Evolutionary conservation across 2,888 invertebrate genomes (phyloP).

Genomic region (Colletes collaris): DNA sequence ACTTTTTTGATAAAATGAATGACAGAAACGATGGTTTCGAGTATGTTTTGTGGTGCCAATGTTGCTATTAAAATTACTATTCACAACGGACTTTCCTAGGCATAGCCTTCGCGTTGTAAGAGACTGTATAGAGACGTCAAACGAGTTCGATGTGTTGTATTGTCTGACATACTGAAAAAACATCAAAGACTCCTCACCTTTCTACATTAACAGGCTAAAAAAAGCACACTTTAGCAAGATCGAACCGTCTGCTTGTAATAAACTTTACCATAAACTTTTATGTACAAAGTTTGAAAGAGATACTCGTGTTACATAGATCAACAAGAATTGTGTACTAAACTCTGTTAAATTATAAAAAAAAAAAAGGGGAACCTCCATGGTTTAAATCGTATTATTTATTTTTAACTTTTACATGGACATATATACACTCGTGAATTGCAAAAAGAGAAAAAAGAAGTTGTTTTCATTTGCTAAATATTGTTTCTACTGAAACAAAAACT

Average conservation of each 20-base stretch:
- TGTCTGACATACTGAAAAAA: constrained; percentile 41
- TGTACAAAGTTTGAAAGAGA: constrained; percentile 34
- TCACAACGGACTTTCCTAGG: constrained; percentile 63
- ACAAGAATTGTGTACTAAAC: constrained; percentile 51
- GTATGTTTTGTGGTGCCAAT: constrained; percentile 67
- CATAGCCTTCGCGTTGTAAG: constrained; percentile 56
- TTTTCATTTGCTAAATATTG: constrained; percentile 38
- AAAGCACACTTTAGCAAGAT: constrained; percentile 40
- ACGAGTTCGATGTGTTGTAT: constrained; percentile 51
- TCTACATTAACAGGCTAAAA: constrained; percentile 46
- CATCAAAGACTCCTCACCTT: constrained; percentile 41
- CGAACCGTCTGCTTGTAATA: constrained; percentile 31
- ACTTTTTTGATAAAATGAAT: constrained; percentile 60
- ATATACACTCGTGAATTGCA: constrained; percentile 32
- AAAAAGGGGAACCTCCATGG: constrained; percentile 21
- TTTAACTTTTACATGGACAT: constrained; percentile 43
- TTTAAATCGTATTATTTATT: constrained; percentile 32
- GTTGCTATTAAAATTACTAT: constrained; percentile 52
- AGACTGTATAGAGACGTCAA: constrained; percentile 57
- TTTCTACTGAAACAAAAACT: constrained; percentile 32
- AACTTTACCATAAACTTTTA: constrained; percentile 49
- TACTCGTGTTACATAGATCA: constrained; percentile 43
- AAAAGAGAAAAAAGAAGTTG: constrained; percentile 32
- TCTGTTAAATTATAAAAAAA: constrained; percentile 32
- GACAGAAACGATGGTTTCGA: constrained; percentile 56